Conservation (phyloP, 2,797 vertebrate genomes). For the Hyperoplus immaculatus region DNA sequence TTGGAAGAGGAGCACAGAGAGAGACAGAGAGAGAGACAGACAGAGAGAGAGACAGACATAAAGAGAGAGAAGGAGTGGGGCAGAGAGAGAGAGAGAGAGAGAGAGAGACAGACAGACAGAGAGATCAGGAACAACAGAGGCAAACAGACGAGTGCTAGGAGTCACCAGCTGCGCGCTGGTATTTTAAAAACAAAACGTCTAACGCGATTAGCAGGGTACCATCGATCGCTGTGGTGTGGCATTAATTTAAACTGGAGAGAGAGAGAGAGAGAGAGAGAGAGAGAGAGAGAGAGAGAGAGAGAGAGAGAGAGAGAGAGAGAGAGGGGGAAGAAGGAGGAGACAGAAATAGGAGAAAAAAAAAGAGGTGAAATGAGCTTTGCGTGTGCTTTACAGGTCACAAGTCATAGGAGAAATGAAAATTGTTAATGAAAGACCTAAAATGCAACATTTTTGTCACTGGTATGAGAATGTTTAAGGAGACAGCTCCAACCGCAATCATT, state of each 20-base stretch:
- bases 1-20: constrained; percentile 93
- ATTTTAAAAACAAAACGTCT: constrained; percentile 89
- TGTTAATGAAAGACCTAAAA: constrained; percentile 28
- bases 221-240: constrained; percentile 86
- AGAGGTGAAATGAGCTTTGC: constrained; percentile 49
- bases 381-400: constrained; percentile 58
- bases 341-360: constrained; percentile 14
- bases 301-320: constrained; percentile 1
- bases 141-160: constrained; percentile 87
- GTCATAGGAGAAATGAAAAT: constrained; percentile 26
- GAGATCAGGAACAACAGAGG: constrained; percentile 87
- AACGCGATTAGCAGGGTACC: constrained; percentile 86
- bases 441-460: constrained; percentile 34
- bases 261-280: constrained; percentile 34
- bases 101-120: constrained; percentile 56
- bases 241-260: constrained; percentile 81
- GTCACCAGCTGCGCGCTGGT: constrained; percentile 86
- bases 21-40: constrained; percentile 79
- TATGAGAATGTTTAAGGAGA: not conserved
- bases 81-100: constrained; percentile 60
- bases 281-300: not conserved
- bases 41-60: constrained; percentile 62
- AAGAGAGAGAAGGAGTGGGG: constrained; percentile 66
- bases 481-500: constrained; percentile 49
- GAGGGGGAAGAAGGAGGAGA: constrained; percentile 2